Evolutionary conservation across 2,113 vertebrate species (phyloP), one percentile per base, ranked within the genome.

Genomic region (Conger conger): DNA sequence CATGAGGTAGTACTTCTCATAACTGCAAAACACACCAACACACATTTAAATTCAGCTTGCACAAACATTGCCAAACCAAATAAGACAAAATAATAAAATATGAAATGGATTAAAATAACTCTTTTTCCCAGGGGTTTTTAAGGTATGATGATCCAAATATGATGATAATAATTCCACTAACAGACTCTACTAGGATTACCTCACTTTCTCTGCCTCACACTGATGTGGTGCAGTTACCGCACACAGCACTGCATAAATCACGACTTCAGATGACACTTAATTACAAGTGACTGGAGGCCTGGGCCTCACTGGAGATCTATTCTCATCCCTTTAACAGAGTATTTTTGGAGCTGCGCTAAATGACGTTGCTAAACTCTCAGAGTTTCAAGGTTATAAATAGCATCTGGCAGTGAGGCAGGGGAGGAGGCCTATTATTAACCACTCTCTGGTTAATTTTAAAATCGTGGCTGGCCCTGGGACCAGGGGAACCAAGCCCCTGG

Each of bases 1-100:
- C 92, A 97, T 89, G 92, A 99, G 94, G 89, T 97, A 98, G 93
- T 99, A 99, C 92, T 99, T 99, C 93, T 99, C 98, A 87, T 96
- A 99, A 93, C 98, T 99, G 90, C 68, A 45, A 83, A 88, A 0
- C 82, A 76, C 86, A 88, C 60, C 68, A 18, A 60, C 20, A 83
- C 36, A 87, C 38, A 86, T 83, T 33, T 79, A 33, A 1, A 30
- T 73, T 33, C 68, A 73, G 68, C 15, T 50, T 81, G 9, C 7
- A 1, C n/a, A 45, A 1, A 50, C 45, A 50, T 13, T 50, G 45
- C 45, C n/a, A 30, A 33, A 9, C 27, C 68, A 73, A 73, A n/a
- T 4, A 13, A 7, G 11, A 42, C 20, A 45, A 78, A 40, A 23
- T 42, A 4, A 15, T 80, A n/a, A 50, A 50, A 50, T 50, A 50